Evolutionary conservation across 2,888 invertebrate species (phyloP), one percentile per base, ranked within the genome.

Genomic region (Xanthia togata): DNA sequence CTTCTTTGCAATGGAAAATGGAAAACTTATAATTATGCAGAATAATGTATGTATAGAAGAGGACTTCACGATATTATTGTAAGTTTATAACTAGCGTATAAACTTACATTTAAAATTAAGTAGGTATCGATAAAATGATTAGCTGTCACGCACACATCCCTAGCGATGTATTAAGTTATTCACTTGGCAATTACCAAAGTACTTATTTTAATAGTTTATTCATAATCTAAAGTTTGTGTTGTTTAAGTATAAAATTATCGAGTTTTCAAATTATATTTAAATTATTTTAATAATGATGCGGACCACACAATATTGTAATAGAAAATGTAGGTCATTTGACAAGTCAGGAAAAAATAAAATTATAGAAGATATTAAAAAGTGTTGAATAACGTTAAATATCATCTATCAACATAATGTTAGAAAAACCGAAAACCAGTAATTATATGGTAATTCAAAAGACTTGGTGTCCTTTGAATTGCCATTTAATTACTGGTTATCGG

Each of bases 71-170:
- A 50, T 8, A 14, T 44, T 3, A 44, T 44, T 50, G 2, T 31
- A 31, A 31, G 31, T 31, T 31, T 31, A 53, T 53, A 8, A 23
- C 9, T 53, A 3, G n/a, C 11, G 4, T n/a, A 3, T 23, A 53
- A 1, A 20, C 47, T 1, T 53, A 53, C 23, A 23, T 55, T 26
- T n/a, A 4, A 55, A 55, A 55, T 11, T 55, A 55, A 1, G 55
- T 57, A 53, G n/a, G 5, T 50, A 50, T 50, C 41, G 64, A 70
- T 59, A 44, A 38, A 20, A 44, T 74, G 0, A 60, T 23, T 44
- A 17, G 23, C 17, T 35, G 1, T 55, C 0, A n/a, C 55, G 8
- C 41, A 41, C 38, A 64, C 81, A 74, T 77, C 76, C 26, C 73
- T 78, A 81, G 26, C 4, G 1, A 64, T 69, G 31, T 47, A 31